Percentiles rank a stretch among this genome's conserved stretches.
Evolutionary conservation across 2,797 vertebrate genomes (phyloP).

Genomic region (Threskiornis aethiopicus): DNA sequence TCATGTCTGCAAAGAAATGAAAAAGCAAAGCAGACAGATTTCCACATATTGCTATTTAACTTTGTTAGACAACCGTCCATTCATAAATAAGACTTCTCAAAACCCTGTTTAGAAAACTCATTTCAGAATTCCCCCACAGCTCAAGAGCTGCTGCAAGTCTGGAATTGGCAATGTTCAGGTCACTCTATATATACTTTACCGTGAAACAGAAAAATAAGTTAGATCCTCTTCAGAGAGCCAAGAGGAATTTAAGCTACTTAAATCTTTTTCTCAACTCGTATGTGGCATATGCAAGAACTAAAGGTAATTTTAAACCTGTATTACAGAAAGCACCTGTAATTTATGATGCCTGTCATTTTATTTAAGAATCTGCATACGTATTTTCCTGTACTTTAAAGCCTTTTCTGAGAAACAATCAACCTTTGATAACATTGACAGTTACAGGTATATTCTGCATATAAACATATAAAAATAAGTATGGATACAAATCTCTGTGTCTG

Average conservation of each 20-base stretch:
- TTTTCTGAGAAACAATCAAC: not conserved
- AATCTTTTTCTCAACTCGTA: not conserved
- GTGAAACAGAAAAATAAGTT: not conserved
- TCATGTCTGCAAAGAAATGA: not conserved
- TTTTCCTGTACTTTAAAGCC: not conserved
- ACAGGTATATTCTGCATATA: not conserved
- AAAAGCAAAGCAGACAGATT: not conserved
- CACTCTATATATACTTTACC: accelerated
- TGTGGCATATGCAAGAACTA: not conserved
- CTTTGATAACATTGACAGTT: not conserved
- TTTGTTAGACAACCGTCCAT: not conserved
- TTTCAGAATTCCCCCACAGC: not conserved
- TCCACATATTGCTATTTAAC: not conserved
- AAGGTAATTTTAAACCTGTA: not conserved
- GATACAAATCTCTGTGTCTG: not conserved
- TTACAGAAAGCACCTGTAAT: not conserved
- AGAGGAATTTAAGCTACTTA: not conserved
- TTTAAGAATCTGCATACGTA: not conserved
- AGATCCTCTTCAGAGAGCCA: not conserved
- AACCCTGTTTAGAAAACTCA: not conserved
- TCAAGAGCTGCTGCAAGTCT: not conserved
- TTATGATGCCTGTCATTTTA: not conserved
- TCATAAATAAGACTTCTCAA: not conserved
- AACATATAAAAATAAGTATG: not conserved
- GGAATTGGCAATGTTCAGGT: not conserved